Conservation (phyloP, 92 coral and sea anemone genomes). For the Phenganax stokvisi region DNA sequence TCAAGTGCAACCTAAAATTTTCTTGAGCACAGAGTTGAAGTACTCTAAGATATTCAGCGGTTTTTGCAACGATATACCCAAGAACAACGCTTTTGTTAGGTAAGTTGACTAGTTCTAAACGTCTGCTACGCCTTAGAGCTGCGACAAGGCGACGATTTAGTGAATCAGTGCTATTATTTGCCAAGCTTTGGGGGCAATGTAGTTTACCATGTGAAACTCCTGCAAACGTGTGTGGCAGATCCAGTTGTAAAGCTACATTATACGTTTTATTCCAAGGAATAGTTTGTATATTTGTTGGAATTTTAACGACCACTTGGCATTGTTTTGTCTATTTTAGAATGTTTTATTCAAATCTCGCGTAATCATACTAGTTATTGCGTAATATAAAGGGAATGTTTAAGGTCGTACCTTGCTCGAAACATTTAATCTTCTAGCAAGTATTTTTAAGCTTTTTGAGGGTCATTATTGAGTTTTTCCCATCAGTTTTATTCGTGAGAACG, state of each 20-base stretch:
- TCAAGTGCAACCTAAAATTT: neutral
- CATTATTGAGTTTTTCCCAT: neutral
- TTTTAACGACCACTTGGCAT: no score
- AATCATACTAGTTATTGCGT: conserved; percentile 20
- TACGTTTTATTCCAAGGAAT: neutral
- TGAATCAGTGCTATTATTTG: neutral
- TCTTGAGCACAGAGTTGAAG: neutral
- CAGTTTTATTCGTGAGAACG: neutral
- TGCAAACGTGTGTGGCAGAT: no score
- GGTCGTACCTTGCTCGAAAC: neutral
- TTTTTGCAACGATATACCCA: conserved; percentile 9
- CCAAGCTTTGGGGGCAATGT: neutral
- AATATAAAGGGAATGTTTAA: neutral
- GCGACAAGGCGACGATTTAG: neutral
- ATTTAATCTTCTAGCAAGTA: neutral
- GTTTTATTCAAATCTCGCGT: conserved; percentile 5
- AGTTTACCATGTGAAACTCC: no score
- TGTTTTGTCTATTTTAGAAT: neutral
- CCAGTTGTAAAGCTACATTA: neutral
- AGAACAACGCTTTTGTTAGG: neutral
- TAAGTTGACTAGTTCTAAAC: neutral
- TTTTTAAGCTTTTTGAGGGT: neutral
- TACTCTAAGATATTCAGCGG: neutral
- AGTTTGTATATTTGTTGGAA: neutral
- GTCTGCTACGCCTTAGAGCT: neutral